phyloP scores from a whole-genome alignment of 2,888 invertebrate species.

The Trissolcus brochymenae region DNA sequence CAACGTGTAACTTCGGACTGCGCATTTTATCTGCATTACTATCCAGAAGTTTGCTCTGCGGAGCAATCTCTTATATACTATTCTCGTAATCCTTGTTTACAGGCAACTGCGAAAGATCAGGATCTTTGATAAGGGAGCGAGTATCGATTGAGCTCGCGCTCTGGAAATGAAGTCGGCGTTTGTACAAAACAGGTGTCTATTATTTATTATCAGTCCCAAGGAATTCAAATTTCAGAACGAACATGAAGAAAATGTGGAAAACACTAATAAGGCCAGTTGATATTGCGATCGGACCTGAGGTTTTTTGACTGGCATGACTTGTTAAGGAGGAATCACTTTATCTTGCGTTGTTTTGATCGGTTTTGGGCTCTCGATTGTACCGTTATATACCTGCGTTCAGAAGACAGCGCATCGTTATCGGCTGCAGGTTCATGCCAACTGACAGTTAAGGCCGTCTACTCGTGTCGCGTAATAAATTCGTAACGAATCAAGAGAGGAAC shows the following conservation, averaged over 20 bases:
- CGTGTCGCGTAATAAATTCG: constrained; percentile 73
- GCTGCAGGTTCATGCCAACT: constrained; percentile 72
- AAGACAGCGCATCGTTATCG: constrained; percentile 64
- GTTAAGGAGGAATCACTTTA: constrained; percentile 54
- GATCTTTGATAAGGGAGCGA: constrained; percentile 54
- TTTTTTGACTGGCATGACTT: constrained; percentile 53
- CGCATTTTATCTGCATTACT: constrained; percentile 53
- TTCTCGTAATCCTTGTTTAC: constrained; percentile 60
- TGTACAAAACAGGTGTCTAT: constrained; percentile 26
- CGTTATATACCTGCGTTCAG: constrained; percentile 54
- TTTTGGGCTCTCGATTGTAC: constrained; percentile 45
- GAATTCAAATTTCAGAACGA: too few relatives aligned
- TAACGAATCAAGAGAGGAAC: constrained; percentile 72
- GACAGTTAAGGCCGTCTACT: constrained; percentile 71
- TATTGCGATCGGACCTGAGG: not conserved
- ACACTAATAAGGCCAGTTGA: too few relatives aligned
- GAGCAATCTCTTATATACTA: constrained; percentile 52
- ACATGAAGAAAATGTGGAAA: too few relatives aligned
- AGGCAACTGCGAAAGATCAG: constrained; percentile 57
- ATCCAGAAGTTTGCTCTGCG: constrained; percentile 48
- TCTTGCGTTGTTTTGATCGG: constrained; percentile 57
- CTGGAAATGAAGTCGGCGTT: constrained; percentile 36
- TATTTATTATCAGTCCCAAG: too few relatives aligned
- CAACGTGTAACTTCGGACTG: constrained; percentile 46
- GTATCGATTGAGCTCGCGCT: constrained; percentile 56